These are phyloP conservation scores for Sminthurinus aureus DNA, from an alignment of 2,888 invertebrate genomes.

Conservation along the genomic window DNA sequence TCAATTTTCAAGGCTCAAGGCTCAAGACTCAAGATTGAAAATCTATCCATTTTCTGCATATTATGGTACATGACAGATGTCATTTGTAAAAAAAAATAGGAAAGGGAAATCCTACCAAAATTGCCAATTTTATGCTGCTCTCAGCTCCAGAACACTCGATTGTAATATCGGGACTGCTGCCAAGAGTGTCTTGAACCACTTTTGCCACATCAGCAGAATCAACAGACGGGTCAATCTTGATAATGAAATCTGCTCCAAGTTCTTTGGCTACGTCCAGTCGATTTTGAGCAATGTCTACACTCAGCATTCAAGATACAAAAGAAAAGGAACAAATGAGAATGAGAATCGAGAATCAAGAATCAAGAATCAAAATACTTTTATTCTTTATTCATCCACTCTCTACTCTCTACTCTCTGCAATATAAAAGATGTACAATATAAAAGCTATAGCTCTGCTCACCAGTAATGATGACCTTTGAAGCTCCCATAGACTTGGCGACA, in stretches of 20 bases:
- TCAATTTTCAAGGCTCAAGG: no score
- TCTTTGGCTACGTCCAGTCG: slow-evolving; percentile 79
- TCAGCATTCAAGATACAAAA: no score
- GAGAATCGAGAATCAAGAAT: no score
- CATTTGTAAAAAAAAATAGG: neutral
- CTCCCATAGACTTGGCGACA: slow-evolving; percentile 85
- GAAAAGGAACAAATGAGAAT: no score
- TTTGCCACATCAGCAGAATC: neutral
- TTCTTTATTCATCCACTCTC: no score
- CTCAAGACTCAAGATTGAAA: no score
- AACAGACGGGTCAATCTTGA: neutral
- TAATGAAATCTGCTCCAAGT: slow-evolving; percentile 77
- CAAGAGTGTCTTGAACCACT: slow-evolving; percentile 69
- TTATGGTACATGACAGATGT: no score
- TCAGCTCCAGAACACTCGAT: slow-evolving; percentile 91
- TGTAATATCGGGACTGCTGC: slow-evolving; percentile 75
- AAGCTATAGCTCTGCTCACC: slow-evolving; percentile 66
- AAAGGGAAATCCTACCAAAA: slow-evolving; percentile 62
- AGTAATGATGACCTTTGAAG: slow-evolving; percentile 77
- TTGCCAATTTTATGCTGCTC: slow-evolving; percentile 76
- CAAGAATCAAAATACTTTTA: no score
- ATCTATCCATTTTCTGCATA: no score
- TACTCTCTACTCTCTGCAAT: no score
- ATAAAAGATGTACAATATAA: neutral
- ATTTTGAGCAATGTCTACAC: slow-evolving; percentile 72